Evolutionary conservation across 2,888 invertebrate species (phyloP).

Genomic region (Caenorhabditis sp.): DNA sequence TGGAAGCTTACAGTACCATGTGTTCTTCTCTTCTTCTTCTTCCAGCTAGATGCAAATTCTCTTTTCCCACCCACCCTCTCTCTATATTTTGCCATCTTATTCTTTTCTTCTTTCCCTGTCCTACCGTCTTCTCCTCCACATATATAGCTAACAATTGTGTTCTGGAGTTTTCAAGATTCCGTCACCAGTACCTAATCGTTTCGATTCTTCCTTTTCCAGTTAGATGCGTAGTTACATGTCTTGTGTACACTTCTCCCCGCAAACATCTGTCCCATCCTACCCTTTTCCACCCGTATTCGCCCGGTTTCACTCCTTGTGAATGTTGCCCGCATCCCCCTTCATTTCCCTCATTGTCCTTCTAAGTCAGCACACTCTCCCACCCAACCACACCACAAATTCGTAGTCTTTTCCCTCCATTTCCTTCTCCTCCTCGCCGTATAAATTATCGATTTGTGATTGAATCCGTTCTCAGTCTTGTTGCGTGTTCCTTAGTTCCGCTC

Average conservation of each 20-base stretch:
- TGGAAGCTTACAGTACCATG: conserved; percentile 2
- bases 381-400: background rate
- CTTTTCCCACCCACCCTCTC: too few species aligned
- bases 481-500: conserved; percentile 51
- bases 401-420: background rate
- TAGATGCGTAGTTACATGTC: conserved; percentile 7
- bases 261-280: background rate
- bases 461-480: conserved; percentile 63
- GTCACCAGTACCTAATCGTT: too few species aligned
- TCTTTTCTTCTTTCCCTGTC: too few species aligned
- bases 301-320: conserved; percentile 11
- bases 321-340: conserved; percentile 11
- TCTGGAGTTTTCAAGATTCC: background rate
- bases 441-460: conserved; percentile 63
- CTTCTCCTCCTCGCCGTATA: conserved; percentile 27
- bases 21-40: background rate
- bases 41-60: conserved; percentile 48
- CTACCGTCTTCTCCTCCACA: background rate
- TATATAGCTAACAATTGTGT: conserved; percentile 17
- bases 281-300: conserved; percentile 16
- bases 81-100: conserved; percentile 11
- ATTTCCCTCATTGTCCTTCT: conserved; percentile 25
- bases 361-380: conserved; percentile 1
- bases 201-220: background rate
- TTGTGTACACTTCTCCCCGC: conserved; percentile 12